These are phyloP conservation scores for Monochamus alternatus DNA, from an alignment of 2,888 invertebrate species.

Conservation along the genomic window DNA sequence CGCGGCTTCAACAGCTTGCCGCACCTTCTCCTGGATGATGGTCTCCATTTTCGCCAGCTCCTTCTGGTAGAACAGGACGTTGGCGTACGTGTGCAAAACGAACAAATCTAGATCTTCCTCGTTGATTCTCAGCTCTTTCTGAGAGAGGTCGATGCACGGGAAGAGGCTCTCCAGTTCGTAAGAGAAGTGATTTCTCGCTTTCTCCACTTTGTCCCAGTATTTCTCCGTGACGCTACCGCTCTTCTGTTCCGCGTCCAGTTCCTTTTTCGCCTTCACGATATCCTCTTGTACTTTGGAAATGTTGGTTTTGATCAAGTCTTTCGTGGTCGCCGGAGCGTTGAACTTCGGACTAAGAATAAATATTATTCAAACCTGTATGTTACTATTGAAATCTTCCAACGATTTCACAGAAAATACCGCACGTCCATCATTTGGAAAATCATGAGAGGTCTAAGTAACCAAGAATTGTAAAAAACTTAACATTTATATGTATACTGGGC, in stretches of 20 bases:
- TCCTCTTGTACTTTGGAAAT: slow-evolving; percentile 74
- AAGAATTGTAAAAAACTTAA: too few relatives aligned
- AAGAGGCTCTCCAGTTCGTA: slow-evolving; percentile 82
- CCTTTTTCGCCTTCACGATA: slow-evolving; percentile 75
- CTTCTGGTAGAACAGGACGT: slow-evolving; percentile 84
- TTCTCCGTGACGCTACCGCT: slow-evolving; percentile 80
- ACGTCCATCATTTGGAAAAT: too few relatives aligned
- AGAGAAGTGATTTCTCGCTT: slow-evolving; percentile 76
- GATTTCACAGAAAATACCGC: too few relatives aligned
- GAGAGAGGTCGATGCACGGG: slow-evolving; percentile 80
- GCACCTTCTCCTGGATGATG: slow-evolving; percentile 76
- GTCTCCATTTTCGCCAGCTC: slow-evolving; percentile 83
- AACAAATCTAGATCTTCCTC: slow-evolving; percentile 84
- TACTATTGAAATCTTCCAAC: too few relatives aligned
- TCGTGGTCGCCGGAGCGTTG: slow-evolving; percentile 68
- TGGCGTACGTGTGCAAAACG: slow-evolving; percentile 84
- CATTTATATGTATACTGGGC: too few relatives aligned
- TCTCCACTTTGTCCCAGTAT: slow-evolving; percentile 87
- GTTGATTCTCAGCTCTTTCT: slow-evolving; percentile 75
- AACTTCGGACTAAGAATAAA: slow-evolving; percentile 60
- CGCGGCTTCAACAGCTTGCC: slow-evolving; percentile 77
- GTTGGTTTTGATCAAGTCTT: slow-evolving; percentile 74
- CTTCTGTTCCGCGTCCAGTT: slow-evolving; percentile 74
- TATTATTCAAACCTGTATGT: not conserved
- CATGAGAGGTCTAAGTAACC: too few relatives aligned